A percentile compares a stretch with the other conserved stretches of the same genome.
phyloP scores from a whole-genome alignment of 2,113 vertebrate genomes.

The Microcebus lehilahytsara region DNA sequence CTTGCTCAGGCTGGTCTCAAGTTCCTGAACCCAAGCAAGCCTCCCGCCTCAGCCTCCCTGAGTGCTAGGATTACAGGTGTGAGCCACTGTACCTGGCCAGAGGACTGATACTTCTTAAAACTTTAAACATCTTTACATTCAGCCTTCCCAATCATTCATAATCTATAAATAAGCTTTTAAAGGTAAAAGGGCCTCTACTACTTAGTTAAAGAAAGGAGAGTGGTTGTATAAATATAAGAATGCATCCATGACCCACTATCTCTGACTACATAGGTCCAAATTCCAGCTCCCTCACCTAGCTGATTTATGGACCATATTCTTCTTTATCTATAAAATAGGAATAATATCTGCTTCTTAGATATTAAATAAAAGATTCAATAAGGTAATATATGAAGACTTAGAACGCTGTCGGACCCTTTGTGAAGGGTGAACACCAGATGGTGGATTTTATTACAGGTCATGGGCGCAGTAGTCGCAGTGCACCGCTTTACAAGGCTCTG shows the following conservation, averaged over 20 bases:
- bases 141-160: background rate
- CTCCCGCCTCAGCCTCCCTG: too few species aligned
- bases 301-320: background rate
- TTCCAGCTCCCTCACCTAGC: background rate
- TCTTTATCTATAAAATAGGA: background rate
- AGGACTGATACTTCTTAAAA: background rate
- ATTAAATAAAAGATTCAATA: background rate
- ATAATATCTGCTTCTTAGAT: background rate
- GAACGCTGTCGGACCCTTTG: background rate
- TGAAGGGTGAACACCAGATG: background rate
- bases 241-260: background rate
- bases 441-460: background rate
- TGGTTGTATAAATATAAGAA: background rate
- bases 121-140: background rate
- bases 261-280: background rate
- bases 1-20: too few species aligned
- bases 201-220: background rate
- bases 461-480: background rate
- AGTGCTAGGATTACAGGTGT: too few species aligned
- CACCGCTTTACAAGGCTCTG: background rate
- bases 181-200: background rate
- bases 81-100: too few species aligned
- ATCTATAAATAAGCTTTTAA: background rate
- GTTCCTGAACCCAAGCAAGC: too few species aligned
- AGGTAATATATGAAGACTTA: background rate